Base-by-base conservation (phyloP, 2,797 vertebrate species). In the Galago senegalensis region DNA sequence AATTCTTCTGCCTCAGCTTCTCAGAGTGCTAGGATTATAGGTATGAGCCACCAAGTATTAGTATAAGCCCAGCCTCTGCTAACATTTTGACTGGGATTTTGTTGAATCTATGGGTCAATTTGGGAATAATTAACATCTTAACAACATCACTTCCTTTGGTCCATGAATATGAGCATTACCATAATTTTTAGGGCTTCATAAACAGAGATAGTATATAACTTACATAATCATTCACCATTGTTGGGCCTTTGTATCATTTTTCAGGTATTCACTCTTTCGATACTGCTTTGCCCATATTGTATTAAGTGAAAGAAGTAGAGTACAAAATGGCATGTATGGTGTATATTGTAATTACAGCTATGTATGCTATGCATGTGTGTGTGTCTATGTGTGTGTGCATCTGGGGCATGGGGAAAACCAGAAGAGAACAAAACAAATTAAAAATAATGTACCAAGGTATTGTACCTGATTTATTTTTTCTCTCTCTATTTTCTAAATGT, bases 161-260 rank as follows among this genome's bases (percentile, higher is more conserved):
- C 25, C n/a, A 81, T 77, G 37, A 81, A 81, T 93, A 81, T 90
- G 9, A 53, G 87, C 61, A 87, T 79, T 76, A 76, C 56, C 7
- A 34, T 93, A 31, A 76, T 72, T 84, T 90, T 40, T 84, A 29
- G 84, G 90, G 34, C 21, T 89, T 97, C 67, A 46, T 92, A 87
- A 89, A 92, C 40, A 83, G 34, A 94, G 37, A 89, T 76, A 18
- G 7, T 27, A 40, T 63, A 65, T 56, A 88, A 60, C 27, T 70
- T 86, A 63, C n/a, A 84, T 76, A 80, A 72, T 58, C 5, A 53
- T 70, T 95, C 46, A n/a, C 11, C 80, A 1, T 80, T 91, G 6
- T 67, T 67, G 67, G 14, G 20, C 14, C n/a, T 95, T 89, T 67
- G 13, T 63, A 77, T 21, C 84, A 17, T 65, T 95, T 95, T 93